Percentiles rank a stretch among this genome's conserved stretches.
Evolutionary conservation across 2,888 invertebrate genomes (phyloP).

Genomic region (Dascillus cervinus): DNA sequence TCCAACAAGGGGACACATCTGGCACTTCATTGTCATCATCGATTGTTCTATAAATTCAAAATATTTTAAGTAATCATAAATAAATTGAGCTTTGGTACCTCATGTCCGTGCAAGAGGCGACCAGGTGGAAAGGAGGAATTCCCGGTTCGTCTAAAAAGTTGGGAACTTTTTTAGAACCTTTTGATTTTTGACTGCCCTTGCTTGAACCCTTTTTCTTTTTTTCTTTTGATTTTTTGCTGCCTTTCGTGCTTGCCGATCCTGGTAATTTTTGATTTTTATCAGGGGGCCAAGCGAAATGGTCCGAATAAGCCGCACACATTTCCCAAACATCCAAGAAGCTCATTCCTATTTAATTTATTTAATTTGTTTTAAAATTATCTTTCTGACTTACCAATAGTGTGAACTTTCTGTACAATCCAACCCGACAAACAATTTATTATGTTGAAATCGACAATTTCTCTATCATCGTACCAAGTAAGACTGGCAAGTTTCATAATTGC

Average conservation of each 20-base stretch:
- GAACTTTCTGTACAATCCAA: constrained; percentile 34
- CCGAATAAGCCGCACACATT: constrained; percentile 25
- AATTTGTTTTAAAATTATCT: not conserved
- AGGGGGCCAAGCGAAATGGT: constrained; percentile 27
- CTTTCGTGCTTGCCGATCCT: constrained; percentile 1
- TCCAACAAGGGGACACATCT: constrained; percentile 35
- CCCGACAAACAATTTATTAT: constrained; percentile 43
- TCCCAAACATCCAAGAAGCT: constrained; percentile 27
- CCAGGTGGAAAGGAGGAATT: constrained; percentile 16
- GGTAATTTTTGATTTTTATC: constrained; percentile 1
- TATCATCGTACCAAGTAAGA: constrained; percentile 32
- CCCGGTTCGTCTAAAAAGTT: constrained; percentile 8
- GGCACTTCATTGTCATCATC: constrained; percentile 21
- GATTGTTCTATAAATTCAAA: constrained; percentile 12
- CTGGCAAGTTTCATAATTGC: constrained; percentile 42
- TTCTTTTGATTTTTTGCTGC: constrained; percentile 3
- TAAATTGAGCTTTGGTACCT: constrained; percentile 12
- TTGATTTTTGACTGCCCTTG: constrained; percentile 7
- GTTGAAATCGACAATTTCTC: constrained; percentile 40
- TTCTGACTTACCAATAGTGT: constrained; percentile 17
- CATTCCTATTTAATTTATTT: constrained; percentile 16
- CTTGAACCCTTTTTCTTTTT: constrained; percentile 9
- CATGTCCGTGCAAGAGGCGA: constrained; percentile 22
- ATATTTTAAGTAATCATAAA: constrained; percentile 6
- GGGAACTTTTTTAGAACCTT: constrained; percentile 2